These are phyloP conservation scores for Eupithecia tripunctaria DNA, from an alignment of 2,888 invertebrate genomes.

Conservation along the genomic window DNA sequence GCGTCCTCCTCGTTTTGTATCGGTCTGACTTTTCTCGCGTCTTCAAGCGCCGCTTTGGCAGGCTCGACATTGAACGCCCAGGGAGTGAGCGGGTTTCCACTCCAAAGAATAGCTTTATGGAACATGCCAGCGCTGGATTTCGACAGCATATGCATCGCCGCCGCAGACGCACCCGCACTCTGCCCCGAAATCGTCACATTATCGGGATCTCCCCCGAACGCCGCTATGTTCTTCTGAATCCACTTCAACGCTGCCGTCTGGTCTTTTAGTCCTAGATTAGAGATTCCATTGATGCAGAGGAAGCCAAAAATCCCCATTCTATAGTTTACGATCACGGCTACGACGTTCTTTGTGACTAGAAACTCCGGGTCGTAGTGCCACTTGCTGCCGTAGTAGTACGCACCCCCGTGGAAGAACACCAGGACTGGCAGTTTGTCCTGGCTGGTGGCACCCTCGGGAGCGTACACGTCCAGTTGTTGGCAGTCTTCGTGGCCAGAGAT, in stretches of 20 bases:
- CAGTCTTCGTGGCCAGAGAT: constrained; percentile 69
- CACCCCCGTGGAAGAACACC: constrained; percentile 76
- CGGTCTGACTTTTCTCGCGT: constrained; percentile 62
- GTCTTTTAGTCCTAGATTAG: constrained; percentile 75
- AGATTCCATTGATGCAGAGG: constrained; percentile 67
- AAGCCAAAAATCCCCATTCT: constrained; percentile 74
- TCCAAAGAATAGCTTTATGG: constrained; percentile 73
- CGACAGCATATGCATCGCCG: constrained; percentile 71
- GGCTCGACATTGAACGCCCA: constrained; percentile 74
- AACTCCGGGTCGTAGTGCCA: constrained; percentile 74
- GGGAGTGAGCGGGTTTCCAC: constrained; percentile 67
- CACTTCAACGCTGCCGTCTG: constrained; percentile 75
- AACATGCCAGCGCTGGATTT: constrained; percentile 67
- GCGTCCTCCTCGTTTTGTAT: constrained; percentile 56
- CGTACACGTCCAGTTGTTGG: constrained; percentile 68
- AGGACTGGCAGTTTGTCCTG: constrained; percentile 64
- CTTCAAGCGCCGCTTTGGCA: constrained; percentile 57
- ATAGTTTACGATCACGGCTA: constrained; percentile 72
- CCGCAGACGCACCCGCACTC: constrained; percentile 73
- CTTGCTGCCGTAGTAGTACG: constrained; percentile 74
- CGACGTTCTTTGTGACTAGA: constrained; percentile 67
- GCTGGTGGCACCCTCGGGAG: constrained; percentile 54
- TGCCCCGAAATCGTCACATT: constrained; percentile 77
- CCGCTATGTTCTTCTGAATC: constrained; percentile 70
- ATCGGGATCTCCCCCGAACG: constrained; percentile 77